These are phyloP conservation scores for Xiphias gladius DNA, from an alignment of 2,113 vertebrate species.

Conservation along the genomic window DNA sequence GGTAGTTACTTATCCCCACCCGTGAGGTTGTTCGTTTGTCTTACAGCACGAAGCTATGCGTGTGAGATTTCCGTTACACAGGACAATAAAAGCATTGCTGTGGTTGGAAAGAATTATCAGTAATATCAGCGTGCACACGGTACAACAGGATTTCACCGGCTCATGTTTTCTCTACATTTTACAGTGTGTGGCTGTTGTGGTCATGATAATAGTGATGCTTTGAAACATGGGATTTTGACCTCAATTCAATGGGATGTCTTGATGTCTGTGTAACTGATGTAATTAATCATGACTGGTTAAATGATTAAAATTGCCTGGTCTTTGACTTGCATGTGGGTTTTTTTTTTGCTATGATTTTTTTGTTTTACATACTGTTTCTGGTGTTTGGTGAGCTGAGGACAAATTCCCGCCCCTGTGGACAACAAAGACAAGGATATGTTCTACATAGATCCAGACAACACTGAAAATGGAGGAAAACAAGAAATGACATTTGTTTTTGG, in stretches of 20 bases:
- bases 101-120: slow-evolving; percentile 24
- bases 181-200: slow-evolving; percentile 37
- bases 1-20: slow-evolving; percentile 24
- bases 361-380: too few species aligned
- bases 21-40: slow-evolving; percentile 42
- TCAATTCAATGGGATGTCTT: slow-evolving; percentile 63
- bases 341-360: neutral
- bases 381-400: too few species aligned
- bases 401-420: too few species aligned
- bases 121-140: neutral
- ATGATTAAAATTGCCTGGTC: slow-evolving; percentile 77
- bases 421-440: neutral
- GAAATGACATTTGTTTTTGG: neutral
- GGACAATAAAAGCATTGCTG: slow-evolving; percentile 18
- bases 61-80: slow-evolving; percentile 44
- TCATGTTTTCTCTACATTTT: slow-evolving; percentile 35
- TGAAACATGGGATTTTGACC: slow-evolving; percentile 39
- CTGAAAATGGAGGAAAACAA: neutral
- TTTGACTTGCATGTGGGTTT: slow-evolving; percentile 47
- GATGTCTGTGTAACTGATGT: slow-evolving; percentile 72
- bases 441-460: neutral
- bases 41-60: slow-evolving; percentile 45
- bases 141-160: slow-evolving; percentile 5
- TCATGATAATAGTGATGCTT: slow-evolving; percentile 40
- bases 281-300: slow-evolving; percentile 61